Conservation (phyloP, 2,888 invertebrate genomes). For the Drosophila recens region DNA sequence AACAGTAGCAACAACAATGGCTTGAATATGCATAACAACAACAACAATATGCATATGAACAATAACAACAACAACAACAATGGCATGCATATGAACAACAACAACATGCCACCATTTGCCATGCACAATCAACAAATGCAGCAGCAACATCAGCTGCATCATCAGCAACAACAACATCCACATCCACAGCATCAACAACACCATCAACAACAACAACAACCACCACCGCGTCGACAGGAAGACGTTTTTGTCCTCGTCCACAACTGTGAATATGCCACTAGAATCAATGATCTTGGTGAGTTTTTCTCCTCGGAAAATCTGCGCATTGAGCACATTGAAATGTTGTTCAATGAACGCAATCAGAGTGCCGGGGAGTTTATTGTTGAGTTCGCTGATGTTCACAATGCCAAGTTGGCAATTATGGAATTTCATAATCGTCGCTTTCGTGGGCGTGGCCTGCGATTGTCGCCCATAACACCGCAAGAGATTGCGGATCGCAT, state of each 20-base stretch:
- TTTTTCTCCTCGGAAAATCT: constrained; percentile 92
- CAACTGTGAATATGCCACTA: constrained; percentile 91
- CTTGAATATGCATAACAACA: constrained; percentile 21
- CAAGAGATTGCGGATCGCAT: constrained; percentile 87
- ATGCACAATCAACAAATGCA: constrained; percentile 19
- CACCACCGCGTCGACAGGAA: constrained; percentile 43
- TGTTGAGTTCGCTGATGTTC: constrained; percentile 91
- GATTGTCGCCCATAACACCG: constrained; percentile 86
- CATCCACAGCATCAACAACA: constrained; percentile 25
- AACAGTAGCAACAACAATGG: constrained; percentile 13
- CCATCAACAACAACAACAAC: constrained; percentile 14
- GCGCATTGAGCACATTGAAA: constrained; percentile 91
- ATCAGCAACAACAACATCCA: constrained; percentile 28
- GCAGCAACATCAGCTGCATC: not conserved
- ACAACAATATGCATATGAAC: constrained; percentile 9
- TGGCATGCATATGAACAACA: constrained; percentile 25
- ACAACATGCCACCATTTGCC: constrained; percentile 41
- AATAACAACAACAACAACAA: constrained; percentile 22
- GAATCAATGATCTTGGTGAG: constrained; percentile 91
- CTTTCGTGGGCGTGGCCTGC: constrained; percentile 85
- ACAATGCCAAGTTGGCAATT: constrained; percentile 88
- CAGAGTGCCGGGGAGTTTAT: constrained; percentile 94
- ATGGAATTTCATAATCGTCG: constrained; percentile 79
- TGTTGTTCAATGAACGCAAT: constrained; percentile 90
- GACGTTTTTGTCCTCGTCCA: constrained; percentile 90